Base-by-base conservation (phyloP, 2,113 vertebrate species). In the Indicator indicator region DNA sequence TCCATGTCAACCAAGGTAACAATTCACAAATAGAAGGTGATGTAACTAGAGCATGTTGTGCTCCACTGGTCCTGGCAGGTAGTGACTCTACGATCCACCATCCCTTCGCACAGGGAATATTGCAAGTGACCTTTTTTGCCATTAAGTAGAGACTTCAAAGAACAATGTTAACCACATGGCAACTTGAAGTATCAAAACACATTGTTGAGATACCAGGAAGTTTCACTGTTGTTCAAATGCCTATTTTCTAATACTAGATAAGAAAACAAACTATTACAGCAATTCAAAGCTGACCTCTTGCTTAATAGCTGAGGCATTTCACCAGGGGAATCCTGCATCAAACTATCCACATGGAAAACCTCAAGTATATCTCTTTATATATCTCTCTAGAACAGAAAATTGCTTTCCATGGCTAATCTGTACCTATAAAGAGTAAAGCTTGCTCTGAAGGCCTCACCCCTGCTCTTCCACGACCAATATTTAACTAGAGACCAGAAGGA, bases 1-100 rank as follows among this genome's bases (percentile, higher is more conserved):
- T 30, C 73, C 54, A 75, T 83, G 90, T 88, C 96, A 96, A 62
- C 68, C 88, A 90, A 94, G 88, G 88, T 81, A 95, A 95, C 62
- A 94, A 88, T 86, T 91, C 91, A 91, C 79, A 97, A 95, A 94
- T 86, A 95, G 93, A 86, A 94, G 83, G 44, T 95, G 91, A 94
- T 88, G 76, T 83, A 94, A 96, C 64, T 75, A 20, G 48, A 95
- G 86, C 88, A 96, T 62, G 71, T 60, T 94, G 83, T 87, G 93
- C 87, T 85, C 82, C 81, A 83, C 87, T 75, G 63, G 32, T 89
- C 64, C 95, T 83, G 94, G 91, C 94, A 95, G 84, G 85, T 94
- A 83, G 23, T 14, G 79, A 86, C 73, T 91, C 79, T 83, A 36
- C 32, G 32, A 33, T 83, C 82, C 76, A 33, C 21, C 18, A 42